Conservation (phyloP, 2,113 vertebrate species). For the Bungarus multicinctus region DNA sequence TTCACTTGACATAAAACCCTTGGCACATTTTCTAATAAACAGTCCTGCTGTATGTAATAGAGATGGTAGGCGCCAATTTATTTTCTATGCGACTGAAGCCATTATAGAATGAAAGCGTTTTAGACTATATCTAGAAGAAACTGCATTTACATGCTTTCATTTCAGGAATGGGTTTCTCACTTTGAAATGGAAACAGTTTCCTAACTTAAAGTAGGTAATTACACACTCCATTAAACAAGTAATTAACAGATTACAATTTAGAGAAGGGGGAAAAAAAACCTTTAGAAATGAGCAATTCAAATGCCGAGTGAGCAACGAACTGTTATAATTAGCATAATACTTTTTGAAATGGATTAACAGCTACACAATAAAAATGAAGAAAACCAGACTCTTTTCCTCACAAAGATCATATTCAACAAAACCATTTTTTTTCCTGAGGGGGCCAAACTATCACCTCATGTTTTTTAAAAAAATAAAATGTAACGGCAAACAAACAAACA, state of each 20-base stretch:
- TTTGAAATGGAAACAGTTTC: constrained; percentile 79
- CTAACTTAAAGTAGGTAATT: constrained; percentile 82
- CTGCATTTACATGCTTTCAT: constrained; percentile 71
- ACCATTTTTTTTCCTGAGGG: constrained; percentile 16
- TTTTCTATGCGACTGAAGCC: constrained; percentile 59
- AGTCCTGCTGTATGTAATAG: constrained; percentile 25
- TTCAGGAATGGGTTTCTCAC: constrained; percentile 68
- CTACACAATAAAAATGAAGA: constrained; percentile 63
- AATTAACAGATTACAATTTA: constrained; percentile 81
- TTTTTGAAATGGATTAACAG: constrained; percentile 74
- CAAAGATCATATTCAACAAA: constrained; percentile 46
- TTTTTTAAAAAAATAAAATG: not conserved
- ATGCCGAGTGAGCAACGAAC: constrained; percentile 67
- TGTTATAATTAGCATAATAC: constrained; percentile 77
- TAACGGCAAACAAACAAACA: not conserved
- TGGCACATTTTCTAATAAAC: not conserved
- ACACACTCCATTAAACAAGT: constrained; percentile 84
- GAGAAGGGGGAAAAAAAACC: constrained; percentile 36
- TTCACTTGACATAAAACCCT: constrained; percentile 15
- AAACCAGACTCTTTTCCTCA: constrained; percentile 51
- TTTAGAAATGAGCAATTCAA: constrained; percentile 76
- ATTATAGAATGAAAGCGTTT: constrained; percentile 63
- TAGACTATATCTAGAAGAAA: constrained; percentile 65
- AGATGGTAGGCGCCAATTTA: constrained; percentile 40
- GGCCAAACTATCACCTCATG: constrained; percentile 19